Evolutionary conservation across 35 echinoderm and acorn worm species (phyloP).

Genomic region (Ptychodera flava): DNA sequence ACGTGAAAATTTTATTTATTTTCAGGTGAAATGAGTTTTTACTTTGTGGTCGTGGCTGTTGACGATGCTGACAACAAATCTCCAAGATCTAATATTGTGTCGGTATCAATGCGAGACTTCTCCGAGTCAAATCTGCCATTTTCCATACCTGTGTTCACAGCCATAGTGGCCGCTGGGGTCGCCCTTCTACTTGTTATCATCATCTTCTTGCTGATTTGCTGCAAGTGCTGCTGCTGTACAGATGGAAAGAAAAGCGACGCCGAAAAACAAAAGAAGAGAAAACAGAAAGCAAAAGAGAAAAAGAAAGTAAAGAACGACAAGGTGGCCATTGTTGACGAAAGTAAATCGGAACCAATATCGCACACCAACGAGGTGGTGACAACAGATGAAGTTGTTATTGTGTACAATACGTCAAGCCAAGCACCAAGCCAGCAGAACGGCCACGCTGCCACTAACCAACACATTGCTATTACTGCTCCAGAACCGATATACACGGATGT

Average conservation of each 20-base stretch:
- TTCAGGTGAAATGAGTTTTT: neutral
- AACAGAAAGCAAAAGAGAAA: neutral
- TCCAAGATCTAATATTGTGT: neutral
- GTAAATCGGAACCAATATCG: neutral
- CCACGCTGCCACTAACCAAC: neutral
- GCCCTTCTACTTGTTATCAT: neutral
- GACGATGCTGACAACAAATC: neutral
- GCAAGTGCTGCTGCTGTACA: neutral
- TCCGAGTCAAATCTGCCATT: neutral
- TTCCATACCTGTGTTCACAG: neutral
- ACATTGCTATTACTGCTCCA: no score
- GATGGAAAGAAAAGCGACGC: neutral
- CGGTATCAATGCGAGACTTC: neutral
- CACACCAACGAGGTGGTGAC: neutral
- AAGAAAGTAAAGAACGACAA: neutral
- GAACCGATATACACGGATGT: neutral
- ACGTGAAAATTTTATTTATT: no score
- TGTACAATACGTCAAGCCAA: neutral
- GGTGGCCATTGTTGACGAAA: neutral
- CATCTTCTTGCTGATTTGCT: neutral
- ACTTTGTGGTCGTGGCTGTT: neutral
- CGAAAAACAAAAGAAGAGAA: neutral
- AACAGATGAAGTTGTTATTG: neutral
- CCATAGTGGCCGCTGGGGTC: neutral
- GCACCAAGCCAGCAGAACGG: neutral